Conservation (phyloP, 2,797 vertebrate species). For the Scarus forsteni region DNA sequence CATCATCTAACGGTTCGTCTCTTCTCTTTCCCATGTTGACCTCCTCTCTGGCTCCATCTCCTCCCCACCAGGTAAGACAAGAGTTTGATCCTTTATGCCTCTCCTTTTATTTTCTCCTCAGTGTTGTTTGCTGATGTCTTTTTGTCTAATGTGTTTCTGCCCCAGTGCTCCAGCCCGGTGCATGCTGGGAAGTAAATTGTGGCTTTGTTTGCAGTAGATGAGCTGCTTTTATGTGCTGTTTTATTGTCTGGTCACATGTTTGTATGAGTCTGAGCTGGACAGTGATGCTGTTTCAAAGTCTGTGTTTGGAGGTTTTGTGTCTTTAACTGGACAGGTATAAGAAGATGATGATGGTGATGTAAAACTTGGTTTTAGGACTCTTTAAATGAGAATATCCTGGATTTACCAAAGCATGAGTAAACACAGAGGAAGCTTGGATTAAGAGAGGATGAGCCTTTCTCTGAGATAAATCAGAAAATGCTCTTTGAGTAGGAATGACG, state of each 20-base stretch:
- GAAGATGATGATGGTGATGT: background rate
- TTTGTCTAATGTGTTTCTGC: constrained; percentile 5
- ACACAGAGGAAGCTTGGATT: background rate
- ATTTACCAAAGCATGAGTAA: background rate
- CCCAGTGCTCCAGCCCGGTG: background rate
- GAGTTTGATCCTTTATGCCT: background rate
- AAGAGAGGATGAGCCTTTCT: background rate
- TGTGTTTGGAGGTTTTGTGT: background rate
- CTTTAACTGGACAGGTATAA: background rate
- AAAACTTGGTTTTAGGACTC: background rate
- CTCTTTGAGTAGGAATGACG: background rate
- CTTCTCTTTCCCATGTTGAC: constrained; percentile 32
- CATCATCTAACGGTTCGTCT: constrained; percentile 16
- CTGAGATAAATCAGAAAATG: background rate
- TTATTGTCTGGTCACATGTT: constrained; percentile 1
- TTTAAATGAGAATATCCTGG: background rate
- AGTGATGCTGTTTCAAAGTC: background rate
- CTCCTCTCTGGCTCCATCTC: background rate
- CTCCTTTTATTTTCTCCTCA: background rate
- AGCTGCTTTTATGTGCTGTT: constrained; percentile 2
- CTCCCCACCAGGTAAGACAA: constrained; percentile 43
- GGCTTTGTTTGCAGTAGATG: background rate
- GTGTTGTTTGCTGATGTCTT: background rate
- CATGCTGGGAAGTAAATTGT: background rate
- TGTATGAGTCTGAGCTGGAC: background rate